Conservation (phyloP, 2,113 vertebrate species). For the Epinephelus lanceolatus region DNA sequence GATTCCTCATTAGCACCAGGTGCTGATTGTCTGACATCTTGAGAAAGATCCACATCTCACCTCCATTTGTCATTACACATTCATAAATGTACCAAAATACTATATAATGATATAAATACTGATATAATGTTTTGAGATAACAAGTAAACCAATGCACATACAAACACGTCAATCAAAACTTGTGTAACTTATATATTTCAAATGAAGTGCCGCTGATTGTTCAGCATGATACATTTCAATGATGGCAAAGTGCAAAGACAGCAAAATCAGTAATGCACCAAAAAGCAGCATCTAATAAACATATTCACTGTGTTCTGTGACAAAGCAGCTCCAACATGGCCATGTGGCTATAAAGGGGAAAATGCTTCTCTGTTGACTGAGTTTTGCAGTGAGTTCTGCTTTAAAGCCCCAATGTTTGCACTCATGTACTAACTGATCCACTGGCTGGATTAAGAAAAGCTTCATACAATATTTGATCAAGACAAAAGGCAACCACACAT, state of each 20-base stretch:
- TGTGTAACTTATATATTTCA: conserved; percentile 62
- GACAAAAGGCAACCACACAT: conserved; percentile 76
- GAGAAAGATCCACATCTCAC: conserved; percentile 52
- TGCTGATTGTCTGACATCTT: conserved; percentile 76
- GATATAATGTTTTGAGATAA: conserved; percentile 66
- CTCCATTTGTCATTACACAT: conserved; percentile 67
- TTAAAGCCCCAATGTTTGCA: conserved; percentile 54
- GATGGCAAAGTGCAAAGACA: conserved; percentile 78
- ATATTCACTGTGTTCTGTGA: conserved; percentile 62
- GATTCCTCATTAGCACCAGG: conserved; percentile 56
- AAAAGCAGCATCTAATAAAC: conserved; percentile 73
- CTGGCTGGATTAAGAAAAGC: conserved; percentile 63
- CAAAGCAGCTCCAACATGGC: conserved; percentile 61
- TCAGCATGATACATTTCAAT: conserved; percentile 67
- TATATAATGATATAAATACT: conserved; percentile 77
- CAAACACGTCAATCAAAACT: conserved; percentile 76
- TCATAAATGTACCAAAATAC: conserved; percentile 79
- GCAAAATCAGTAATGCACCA: conserved; percentile 72
- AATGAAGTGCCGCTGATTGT: conserved; percentile 60
- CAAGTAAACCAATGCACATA: conserved; percentile 73
- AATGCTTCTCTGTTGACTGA: conserved; percentile 59
- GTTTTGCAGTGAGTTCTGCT: conserved; percentile 47
- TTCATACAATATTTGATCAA: conserved; percentile 58
- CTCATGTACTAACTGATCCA: conserved; percentile 44
- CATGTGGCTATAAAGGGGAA: conserved; percentile 51